Conservation (phyloP, 2,888 invertebrate species). For the Adineta ricciae region DNA sequence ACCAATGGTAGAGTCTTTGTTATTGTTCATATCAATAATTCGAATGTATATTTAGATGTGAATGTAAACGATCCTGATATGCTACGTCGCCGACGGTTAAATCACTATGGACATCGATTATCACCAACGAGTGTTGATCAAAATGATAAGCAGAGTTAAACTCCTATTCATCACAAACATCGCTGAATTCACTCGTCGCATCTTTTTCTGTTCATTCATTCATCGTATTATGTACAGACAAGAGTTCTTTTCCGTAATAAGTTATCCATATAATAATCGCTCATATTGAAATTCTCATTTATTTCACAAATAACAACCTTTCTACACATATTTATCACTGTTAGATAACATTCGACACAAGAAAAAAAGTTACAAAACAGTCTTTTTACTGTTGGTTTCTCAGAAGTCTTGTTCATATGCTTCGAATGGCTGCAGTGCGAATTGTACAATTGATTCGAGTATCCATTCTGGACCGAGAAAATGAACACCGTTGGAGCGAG, state of each 20-base stretch:
- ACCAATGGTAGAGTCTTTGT: not conserved
- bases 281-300: too few species aligned
- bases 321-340: not conserved
- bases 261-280: not conserved
- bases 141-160: not conserved
- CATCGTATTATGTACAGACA: not conserved
- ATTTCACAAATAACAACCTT: not conserved
- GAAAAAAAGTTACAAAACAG: not conserved
- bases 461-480: not conserved
- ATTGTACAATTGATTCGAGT: not conserved
- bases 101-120: not conserved
- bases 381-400: not conserved
- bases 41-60: not conserved
- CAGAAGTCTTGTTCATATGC: not conserved
- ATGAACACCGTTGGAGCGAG: not conserved
- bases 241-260: not conserved
- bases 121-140: not conserved
- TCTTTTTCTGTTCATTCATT: not conserved
- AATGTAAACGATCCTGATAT: not conserved
- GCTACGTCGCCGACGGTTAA: not conserved
- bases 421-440: not conserved
- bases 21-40: not conserved
- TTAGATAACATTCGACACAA: not conserved
- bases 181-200: not conserved
- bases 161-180: not conserved